phyloP scores from a whole-genome alignment of 2,888 invertebrate genomes.

The Stenodema calcarata region DNA sequence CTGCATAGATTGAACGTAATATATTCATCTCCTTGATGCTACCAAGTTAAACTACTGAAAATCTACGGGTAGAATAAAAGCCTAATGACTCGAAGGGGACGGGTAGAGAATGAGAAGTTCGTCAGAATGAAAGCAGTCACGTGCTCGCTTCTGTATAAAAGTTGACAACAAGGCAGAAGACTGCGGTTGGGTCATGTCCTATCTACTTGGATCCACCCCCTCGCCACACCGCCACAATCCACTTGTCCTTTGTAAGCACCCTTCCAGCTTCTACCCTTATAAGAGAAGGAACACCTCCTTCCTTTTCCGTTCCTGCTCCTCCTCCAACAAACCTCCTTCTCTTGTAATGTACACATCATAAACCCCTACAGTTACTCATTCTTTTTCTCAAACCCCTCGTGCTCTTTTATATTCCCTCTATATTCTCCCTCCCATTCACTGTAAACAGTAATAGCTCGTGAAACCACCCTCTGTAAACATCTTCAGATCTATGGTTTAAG shows the following conservation, averaged over 20 bases:
- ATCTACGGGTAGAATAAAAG: too few relatives aligned
- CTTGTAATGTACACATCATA: slow-evolving; percentile 10
- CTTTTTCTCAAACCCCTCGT: not conserved
- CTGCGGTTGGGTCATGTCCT: not conserved
- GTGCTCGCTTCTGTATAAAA: not conserved
- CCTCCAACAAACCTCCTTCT: not conserved
- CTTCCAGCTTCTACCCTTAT: not conserved
- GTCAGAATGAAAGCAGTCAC: not conserved
- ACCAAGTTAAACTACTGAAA: too few relatives aligned
- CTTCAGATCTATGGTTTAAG: not conserved
- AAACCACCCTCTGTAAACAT: not conserved
- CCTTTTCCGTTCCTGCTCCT: not conserved
- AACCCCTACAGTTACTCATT: not conserved
- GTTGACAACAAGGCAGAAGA: not conserved
- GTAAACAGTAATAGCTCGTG: slow-evolving; percentile 15
- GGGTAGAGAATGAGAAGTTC: not conserved
- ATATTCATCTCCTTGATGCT: too few relatives aligned
- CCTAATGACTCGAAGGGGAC: not conserved
- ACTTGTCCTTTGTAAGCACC: not conserved
- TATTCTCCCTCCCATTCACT: not conserved
- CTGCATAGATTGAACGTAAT: too few relatives aligned
- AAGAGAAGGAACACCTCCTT: not conserved
- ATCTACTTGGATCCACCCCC: not conserved
- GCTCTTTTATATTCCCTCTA: not conserved
- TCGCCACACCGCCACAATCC: not conserved